Base-by-base conservation (phyloP, 2,797 vertebrate species). In the Argyrosomus regius region DNA sequence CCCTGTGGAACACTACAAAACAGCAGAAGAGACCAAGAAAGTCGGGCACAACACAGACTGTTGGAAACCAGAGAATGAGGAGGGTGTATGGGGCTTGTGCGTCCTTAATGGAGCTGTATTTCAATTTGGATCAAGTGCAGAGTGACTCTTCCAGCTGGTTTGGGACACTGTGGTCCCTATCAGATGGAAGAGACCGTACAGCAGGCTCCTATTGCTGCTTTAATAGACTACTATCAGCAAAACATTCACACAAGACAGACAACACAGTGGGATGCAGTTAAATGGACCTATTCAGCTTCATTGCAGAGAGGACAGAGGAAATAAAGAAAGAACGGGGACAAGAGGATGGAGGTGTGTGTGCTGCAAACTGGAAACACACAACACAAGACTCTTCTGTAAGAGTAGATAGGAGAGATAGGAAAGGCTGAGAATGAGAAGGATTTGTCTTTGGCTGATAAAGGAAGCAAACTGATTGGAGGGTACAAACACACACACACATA, bases 111-210 rank as follows among this genome's bases (percentile, higher is more conserved):
- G 72, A 67, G 86, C 66, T 78, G 63, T 64, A 67, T 82, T 83
- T 86, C 69, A 70, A 68, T 72, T 88, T 91, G 46, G 80, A 83
- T 80, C 28, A 43, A 80, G 66, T 61, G 46, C 75, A 10, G 39
- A 78, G 60, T 3, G 73, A 72, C 74, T 88, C 78, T 14, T 89
- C 82, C 86, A 87, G 88, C 83, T 90, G 86, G 74, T 77, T 5
- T 77, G 84, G 88, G 89, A 88, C 79, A 57, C 49, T 3, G 54
- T 1, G 81, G 77, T 84, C 67, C 80, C 77, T 12, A 69, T 92
- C 88, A 89, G 88, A 91, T 85, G 83, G 86, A 26, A 35, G 59
- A 69, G 67, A 65, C 66, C 83, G 71, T 78, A 57, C 77, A 86
- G 81, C 73, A 22, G 58, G 48, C 74, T 83, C 76, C 67, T 66